Conservation (phyloP, 1,140 invertebrate genomes). For the Homalodisca vitripennis region DNA sequence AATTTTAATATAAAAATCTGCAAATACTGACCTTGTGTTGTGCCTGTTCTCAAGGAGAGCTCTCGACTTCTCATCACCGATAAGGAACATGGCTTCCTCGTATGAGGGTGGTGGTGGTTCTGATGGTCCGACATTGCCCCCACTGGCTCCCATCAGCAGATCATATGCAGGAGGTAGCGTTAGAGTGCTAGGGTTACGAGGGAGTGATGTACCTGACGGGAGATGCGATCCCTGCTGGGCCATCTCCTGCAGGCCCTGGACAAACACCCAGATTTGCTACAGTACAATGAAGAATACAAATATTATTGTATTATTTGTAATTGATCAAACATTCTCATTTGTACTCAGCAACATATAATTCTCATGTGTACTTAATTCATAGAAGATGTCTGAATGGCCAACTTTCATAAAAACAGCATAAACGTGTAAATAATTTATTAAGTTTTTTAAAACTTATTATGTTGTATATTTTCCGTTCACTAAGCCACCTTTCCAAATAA, state of each 20-base stretch:
- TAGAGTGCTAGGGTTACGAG: slow-evolving; percentile 53
- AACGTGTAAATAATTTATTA: too few relatives aligned
- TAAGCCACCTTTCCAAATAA: too few relatives aligned
- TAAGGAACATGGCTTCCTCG: slow-evolving; percentile 59
- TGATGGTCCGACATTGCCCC: slow-evolving; percentile 35
- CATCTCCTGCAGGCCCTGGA: slow-evolving; percentile 50
- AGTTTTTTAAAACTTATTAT: too few relatives aligned
- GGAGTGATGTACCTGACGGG: slow-evolving; percentile 45
- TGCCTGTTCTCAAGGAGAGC: slow-evolving; percentile 18
- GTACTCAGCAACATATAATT: too few relatives aligned
- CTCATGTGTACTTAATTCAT: too few relatives aligned
- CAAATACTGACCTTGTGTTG: not conserved
- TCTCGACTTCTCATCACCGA: slow-evolving; percentile 51
- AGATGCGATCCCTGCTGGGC: slow-evolving; percentile 51
- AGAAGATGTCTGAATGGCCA: too few relatives aligned
- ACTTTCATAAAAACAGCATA: too few relatives aligned
- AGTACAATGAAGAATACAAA: too few relatives aligned
- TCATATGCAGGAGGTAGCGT: slow-evolving; percentile 60
- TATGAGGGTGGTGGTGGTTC: slow-evolving; percentile 58
- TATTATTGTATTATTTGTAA: too few relatives aligned
- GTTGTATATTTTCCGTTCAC: too few relatives aligned
- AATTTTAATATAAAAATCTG: too few relatives aligned
- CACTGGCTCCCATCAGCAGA: slow-evolving; percentile 52
- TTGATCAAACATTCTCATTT: too few relatives aligned
- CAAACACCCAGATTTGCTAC: not conserved